Evolutionary conservation across 2,888 invertebrate genomes (phyloP), one percentile per base, ranked within the genome.

Genomic region (Chloromyia formosa): DNA sequence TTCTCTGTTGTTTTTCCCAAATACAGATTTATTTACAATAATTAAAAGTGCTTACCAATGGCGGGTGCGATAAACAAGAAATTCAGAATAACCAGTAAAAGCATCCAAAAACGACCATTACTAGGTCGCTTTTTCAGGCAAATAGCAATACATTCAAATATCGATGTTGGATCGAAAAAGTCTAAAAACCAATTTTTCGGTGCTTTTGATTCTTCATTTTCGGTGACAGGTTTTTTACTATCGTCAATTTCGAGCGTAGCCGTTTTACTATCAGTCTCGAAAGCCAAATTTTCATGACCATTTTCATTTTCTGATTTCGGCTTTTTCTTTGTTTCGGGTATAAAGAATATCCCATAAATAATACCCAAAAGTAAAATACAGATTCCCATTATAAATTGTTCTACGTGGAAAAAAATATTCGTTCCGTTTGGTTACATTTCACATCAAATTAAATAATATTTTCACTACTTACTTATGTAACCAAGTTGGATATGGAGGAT

Each of bases 151-250:
- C 84, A 83, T 42, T 83, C 84, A 66, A 83, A 75, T 14, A 83
- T 83, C 40, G 85, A 78, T 0, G 82, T 81, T 1, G 83, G 84
- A 81, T 85, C 85, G 23, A 85, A 85, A 45, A 85, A 85, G 68
- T 84, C 83, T 0, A 78, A 76, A 0, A 82, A 60, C 10, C 81
- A 80, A 12, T 82, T 78, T 78, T 76, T 73, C 35, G 12, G 9
- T 53, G 45, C 7, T 62, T 18, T 18, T 58, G 7, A 35, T 23
- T 27, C 61, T 16, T 54, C 27, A 4, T 45, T 74, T 66, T 64
- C 56, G n/a, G 45, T 18, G 12, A 23, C 23, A 20, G 60, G 16
- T 16, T 18, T 49, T n/a, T 71, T 64, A 20, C 56, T 53, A 5
- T 66, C 53, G 14, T 64, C 64, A 42, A 58, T 53, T 45, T 75